Evolutionary conservation across 2,113 vertebrate species (phyloP).

Genomic region (Ondatra zibethicus): DNA sequence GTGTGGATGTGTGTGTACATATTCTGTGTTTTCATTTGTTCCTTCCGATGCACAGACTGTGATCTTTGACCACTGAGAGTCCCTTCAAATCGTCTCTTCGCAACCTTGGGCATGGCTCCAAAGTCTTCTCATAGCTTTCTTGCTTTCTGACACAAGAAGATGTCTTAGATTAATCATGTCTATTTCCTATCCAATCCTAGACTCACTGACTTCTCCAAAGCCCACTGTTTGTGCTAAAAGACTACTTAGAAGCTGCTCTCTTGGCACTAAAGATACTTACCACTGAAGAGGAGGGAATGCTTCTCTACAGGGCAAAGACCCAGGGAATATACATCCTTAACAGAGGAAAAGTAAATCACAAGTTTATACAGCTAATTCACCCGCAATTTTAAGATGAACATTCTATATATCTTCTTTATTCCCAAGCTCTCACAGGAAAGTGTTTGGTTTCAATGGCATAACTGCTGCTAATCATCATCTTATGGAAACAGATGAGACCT

Average conservation of each 20-base stretch:
- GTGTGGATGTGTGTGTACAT: neutral
- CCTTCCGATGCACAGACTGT: neutral
- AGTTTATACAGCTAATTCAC: neutral
- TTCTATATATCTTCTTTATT: neutral
- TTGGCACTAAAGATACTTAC: neutral
- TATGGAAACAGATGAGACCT: neutral
- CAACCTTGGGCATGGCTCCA: neutral
- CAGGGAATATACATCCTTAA: neutral
- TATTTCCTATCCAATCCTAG: neutral
- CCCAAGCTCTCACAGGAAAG: neutral
- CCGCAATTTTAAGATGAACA: neutral
- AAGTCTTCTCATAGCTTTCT: neutral
- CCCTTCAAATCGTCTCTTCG: neutral
- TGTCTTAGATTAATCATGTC: neutral
- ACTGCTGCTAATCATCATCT: neutral
- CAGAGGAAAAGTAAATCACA: neutral
- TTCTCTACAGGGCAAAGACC: neutral
- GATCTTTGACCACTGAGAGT: neutral
- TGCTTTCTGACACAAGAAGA: neutral
- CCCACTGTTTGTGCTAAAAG: neutral
- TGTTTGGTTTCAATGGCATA: neutral
- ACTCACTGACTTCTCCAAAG: neutral
- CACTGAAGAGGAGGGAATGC: neutral
- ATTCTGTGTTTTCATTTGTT: neutral
- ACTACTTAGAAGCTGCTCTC: neutral